Conservation (phyloP, 2,113 vertebrate genomes). For the Peromyscus polionotus region DNA sequence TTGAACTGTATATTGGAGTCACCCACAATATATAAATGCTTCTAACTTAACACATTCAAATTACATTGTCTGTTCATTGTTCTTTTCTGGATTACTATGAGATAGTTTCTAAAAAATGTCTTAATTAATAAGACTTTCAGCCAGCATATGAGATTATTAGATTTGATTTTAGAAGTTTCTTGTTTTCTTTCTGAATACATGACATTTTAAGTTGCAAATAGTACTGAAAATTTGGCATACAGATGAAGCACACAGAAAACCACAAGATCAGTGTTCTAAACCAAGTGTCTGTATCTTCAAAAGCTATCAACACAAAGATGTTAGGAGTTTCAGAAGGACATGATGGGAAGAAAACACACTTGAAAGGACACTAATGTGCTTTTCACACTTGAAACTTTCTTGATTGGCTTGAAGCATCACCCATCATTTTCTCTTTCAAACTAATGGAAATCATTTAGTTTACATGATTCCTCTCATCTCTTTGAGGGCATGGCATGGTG, state of each 20-base stretch:
- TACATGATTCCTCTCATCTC: not conserved
- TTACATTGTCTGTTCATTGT: not conserved
- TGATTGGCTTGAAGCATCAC: not conserved
- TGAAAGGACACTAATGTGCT: not conserved
- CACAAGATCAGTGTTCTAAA: not conserved
- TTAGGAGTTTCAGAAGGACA: not conserved
- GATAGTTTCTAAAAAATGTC: not conserved
- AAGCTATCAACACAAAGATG: slow-evolving; percentile 6
- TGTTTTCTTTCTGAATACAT: not conserved
- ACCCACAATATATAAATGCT: not conserved
- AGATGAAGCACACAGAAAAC: not conserved
- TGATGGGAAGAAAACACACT: not conserved
- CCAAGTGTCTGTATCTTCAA: not conserved
- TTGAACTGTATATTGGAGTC: not conserved
- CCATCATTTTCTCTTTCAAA: not conserved
- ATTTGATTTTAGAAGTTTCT: slow-evolving; percentile 30
- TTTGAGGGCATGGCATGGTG: not conserved
- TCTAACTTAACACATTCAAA: not conserved
- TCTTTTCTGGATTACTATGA: not conserved
- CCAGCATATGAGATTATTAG: not conserved
- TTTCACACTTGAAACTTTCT: not conserved
- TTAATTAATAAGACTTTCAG: slow-evolving; percentile 27
- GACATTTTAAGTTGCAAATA: not conserved
- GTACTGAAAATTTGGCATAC: not conserved
- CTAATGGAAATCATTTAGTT: not conserved